phyloP scores from a whole-genome alignment of 2,888 invertebrate species.

The Mesorhabditis sp. region DNA sequence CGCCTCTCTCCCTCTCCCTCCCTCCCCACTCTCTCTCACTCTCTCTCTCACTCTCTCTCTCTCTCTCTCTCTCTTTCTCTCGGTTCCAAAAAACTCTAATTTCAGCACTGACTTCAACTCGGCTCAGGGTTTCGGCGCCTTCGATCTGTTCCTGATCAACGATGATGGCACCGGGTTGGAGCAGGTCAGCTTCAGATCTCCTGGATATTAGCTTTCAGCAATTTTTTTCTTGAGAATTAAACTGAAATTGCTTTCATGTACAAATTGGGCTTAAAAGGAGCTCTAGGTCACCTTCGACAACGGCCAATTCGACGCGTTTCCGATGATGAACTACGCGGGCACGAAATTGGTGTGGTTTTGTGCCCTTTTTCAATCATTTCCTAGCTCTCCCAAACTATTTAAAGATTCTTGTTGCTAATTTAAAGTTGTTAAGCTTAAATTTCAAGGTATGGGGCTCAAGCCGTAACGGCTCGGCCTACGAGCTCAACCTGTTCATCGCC shows the following conservation, averaged over 20 bases:
- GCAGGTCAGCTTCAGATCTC: conserved; percentile 12
- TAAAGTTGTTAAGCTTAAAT: background rate
- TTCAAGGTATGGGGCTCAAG: conserved; percentile 14
- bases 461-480: conserved; percentile 21
- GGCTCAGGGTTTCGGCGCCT: conserved; percentile 25
- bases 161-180: conserved; percentile 36
- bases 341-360: background rate
- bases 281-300: conserved; percentile 29
- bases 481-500: conserved; percentile 40
- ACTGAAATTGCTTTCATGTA: background rate
- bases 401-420: background rate
- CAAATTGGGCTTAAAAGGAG: background rate
- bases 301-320: conserved; percentile 36
- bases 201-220: too few relatives aligned
- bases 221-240: background rate
- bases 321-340: conserved; percentile 34
- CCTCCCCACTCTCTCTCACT: background rate
- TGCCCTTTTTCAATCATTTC: background rate
- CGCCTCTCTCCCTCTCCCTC: background rate
- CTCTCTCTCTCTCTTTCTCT: background rate
- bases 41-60: conserved; percentile 10
- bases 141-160: conserved; percentile 31
- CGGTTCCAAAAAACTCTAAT: background rate
- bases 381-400: background rate
- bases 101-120: conserved; percentile 13